Evolutionary conservation across 2,888 invertebrate species (phyloP).

Genomic region (Hanleya hanleyi): DNA sequence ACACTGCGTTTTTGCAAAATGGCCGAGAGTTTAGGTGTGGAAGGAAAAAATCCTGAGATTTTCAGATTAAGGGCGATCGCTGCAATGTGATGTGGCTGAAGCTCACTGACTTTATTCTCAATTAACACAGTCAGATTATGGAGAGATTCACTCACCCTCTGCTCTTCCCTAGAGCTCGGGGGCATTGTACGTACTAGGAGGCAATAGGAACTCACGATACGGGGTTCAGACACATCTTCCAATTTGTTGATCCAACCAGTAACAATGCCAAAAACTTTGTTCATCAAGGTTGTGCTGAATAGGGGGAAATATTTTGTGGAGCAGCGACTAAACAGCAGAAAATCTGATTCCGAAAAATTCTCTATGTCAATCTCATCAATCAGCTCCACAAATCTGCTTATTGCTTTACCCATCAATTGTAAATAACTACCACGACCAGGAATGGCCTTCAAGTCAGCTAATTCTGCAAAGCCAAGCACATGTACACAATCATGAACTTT

Average conservation of each 20-base stretch:
- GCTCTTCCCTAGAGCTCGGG: neutral
- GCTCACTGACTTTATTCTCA: neutral
- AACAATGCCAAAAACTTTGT: neutral
- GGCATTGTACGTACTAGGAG: neutral
- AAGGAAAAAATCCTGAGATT: constrained; percentile 9
- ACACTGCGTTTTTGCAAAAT: constrained; percentile 19
- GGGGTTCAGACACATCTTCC: neutral
- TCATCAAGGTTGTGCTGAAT: neutral
- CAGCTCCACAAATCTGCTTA: neutral
- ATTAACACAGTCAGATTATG: neutral
- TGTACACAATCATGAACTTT: constrained; percentile 11
- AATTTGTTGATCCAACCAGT: neutral
- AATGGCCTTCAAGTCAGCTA: constrained; percentile 10
- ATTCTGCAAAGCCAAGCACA: constrained; percentile 4
- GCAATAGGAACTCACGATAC: neutral
- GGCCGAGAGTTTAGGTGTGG: neutral
- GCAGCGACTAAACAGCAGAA: neutral
- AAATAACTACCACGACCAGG: constrained; percentile 10
- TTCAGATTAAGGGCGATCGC: constrained; percentile 30
- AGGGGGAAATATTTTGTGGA: neutral
- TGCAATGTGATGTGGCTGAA: constrained; percentile 22
- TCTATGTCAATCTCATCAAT: neutral
- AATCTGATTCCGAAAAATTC: neutral
- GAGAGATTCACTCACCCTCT: neutral
- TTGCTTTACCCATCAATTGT: neutral